Base-by-base conservation (phyloP, 1,140 invertebrate genomes). In the Anoplolepis gracilipes region DNA sequence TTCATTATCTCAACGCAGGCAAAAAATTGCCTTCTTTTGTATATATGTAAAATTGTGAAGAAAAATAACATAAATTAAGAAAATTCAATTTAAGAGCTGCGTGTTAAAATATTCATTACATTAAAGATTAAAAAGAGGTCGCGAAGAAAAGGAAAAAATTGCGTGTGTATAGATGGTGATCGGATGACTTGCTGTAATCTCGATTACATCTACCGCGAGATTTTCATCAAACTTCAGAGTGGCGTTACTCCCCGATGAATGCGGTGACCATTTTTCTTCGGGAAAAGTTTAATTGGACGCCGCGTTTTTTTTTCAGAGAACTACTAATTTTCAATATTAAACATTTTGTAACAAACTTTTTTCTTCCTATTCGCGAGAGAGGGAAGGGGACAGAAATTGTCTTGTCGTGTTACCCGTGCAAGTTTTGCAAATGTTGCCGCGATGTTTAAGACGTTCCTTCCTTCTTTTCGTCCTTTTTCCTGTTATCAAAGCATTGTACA, bases 281-380 rank as follows among this genome's bases (percentile, higher is more conserved):
- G 57, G 10, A 10, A 46, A 64, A 77, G 75, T 77, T 77, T 64
- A 77, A 77, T 77, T 77, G 59, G 8, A 77, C 36, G 57, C 42
- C 73, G 36, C 10, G 3, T 55, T 16, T 4, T 36, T 19, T 10
- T 77, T 77, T 64, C n/a, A 5, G 1, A 25, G 10, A 49, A 42
- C 25, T 49, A 46, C 0, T 77, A 77, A 77, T 77, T 77, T 77
- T 77, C 19, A 77, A 64, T 77, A 77, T 77, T 64, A 77, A 28
- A 77, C 59, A 77, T 61, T 25, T 42, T 64, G 59, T 77, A 77
- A 39, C 25, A 28, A 77, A 64, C 19, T n/a, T 30, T 13, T 64
- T 62, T 11, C 57, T 25, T 61, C 10, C 28, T 1, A 16, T 64
- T 10, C 25, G 10, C 16, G 25, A 36, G n/a, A n/a, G n/a, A n/a